phyloP scores from a whole-genome alignment of 2,888 invertebrate genomes.

The Euzetes globulus region DNA sequence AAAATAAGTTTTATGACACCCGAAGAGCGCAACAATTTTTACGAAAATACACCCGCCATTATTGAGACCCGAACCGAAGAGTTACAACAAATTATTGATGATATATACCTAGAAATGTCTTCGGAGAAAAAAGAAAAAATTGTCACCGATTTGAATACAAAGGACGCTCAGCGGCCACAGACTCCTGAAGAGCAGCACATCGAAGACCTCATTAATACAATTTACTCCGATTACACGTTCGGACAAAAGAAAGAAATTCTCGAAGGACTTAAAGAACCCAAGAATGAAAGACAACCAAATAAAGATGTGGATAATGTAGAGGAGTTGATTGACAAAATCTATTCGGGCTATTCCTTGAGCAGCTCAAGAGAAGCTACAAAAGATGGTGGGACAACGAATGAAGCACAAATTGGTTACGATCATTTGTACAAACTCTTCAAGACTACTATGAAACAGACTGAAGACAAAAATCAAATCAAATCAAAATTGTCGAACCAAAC shows the following conservation, averaged over 20 bases:
- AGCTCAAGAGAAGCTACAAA: slow-evolving; percentile 52
- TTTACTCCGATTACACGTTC: neutral
- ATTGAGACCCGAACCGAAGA: neutral
- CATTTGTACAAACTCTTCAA: too few species aligned
- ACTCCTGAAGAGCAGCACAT: neutral
- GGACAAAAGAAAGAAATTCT: neutral
- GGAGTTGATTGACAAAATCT: neutral
- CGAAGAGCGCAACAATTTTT: neutral
- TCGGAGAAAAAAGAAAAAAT: neutral
- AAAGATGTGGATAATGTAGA: neutral
- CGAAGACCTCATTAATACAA: neutral
- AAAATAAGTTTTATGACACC: neutral
- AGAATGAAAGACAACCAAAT: neutral
- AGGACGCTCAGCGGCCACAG: neutral
- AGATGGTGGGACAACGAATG: slow-evolving; percentile 45
- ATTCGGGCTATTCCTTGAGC: neutral
- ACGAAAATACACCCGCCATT: neutral
- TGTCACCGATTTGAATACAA: neutral
- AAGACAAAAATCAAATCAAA: too few species aligned
- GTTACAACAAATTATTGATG: neutral
- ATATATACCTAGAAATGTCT: neutral
- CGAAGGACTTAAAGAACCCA: neutral
- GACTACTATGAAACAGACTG: too few species aligned
- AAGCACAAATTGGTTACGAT: too few species aligned
- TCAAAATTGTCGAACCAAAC: too few species aligned